Conservation (phyloP, 2,888 invertebrate genomes). For the Phyto melanocephala region DNA sequence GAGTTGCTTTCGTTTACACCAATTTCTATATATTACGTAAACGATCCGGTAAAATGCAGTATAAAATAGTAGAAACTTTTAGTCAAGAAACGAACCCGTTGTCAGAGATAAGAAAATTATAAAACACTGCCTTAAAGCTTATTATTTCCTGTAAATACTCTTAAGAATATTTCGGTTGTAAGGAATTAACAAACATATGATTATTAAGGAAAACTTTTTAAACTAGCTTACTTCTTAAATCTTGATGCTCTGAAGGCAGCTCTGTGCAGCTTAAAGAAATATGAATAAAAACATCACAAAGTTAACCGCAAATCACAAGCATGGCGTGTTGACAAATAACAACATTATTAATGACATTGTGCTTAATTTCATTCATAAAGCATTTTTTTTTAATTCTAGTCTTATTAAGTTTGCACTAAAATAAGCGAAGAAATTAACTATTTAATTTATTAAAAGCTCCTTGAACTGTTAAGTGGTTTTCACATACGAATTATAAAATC, state of each 20-base stretch:
- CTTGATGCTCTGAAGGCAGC: not conserved
- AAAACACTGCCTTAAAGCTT: too few relatives aligned
- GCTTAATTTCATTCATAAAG: conserved; percentile 37
- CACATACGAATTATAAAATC: conserved; percentile 46
- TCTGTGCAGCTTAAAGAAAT: not conserved
- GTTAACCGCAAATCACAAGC: conserved; percentile 21
- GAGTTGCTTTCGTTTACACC: too few relatives aligned
- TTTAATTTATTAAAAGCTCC: conserved; percentile 57
- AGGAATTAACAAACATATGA: not conserved
- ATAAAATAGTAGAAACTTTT: too few relatives aligned
- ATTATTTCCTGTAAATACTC: too few relatives aligned
- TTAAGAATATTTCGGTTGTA: too few relatives aligned
- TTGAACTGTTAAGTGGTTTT: conserved; percentile 55
- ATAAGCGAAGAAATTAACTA: conserved; percentile 39
- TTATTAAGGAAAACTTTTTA: not conserved
- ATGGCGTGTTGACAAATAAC: conserved; percentile 58
- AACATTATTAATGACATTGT: conserved; percentile 51
- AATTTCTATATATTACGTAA: too few relatives aligned
- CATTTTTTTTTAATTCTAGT: not conserved
- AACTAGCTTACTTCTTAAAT: conserved; percentile 12
- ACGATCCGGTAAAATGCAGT: too few relatives aligned
- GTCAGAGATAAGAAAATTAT: too few relatives aligned
- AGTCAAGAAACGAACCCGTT: too few relatives aligned
- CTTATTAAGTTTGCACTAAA: not conserved
- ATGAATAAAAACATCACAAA: conserved; percentile 18